phyloP scores from a whole-genome alignment of 2,797 vertebrate species.

The Manis crassicaudata region DNA sequence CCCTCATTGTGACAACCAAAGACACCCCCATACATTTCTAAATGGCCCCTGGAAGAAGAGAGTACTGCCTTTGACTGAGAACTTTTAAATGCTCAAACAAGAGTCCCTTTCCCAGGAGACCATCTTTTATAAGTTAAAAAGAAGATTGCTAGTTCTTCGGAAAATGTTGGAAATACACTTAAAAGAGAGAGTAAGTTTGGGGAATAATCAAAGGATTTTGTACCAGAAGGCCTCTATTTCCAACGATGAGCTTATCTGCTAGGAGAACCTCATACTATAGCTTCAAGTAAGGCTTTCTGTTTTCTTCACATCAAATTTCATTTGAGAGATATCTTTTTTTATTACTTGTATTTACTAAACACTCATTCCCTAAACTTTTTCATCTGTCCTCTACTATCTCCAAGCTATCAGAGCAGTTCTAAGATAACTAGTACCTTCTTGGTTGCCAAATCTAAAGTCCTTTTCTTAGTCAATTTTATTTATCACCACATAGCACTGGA shows the following conservation, averaged over 20 bases:
- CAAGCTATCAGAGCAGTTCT: neutral
- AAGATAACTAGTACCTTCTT: neutral
- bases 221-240: neutral
- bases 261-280: neutral
- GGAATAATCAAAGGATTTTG: neutral
- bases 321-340: neutral
- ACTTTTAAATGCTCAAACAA: neutral
- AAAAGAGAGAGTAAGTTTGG: neutral
- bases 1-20: neutral
- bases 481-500: neutral
- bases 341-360: neutral
- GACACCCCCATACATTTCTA: neutral
- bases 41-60: neutral
- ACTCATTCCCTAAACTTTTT: neutral
- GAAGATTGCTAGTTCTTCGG: neutral
- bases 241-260: neutral
- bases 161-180: neutral
- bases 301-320: neutral
- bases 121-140: neutral
- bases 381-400: neutral
- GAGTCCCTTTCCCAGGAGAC: neutral
- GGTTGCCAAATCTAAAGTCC: neutral
- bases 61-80: neutral
- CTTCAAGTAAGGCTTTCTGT: neutral
- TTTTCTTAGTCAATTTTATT: neutral